Evolutionary conservation across 2,113 vertebrate genomes (phyloP), one percentile per base, ranked within the genome.

Genomic region (Turdus rufiventris): DNA sequence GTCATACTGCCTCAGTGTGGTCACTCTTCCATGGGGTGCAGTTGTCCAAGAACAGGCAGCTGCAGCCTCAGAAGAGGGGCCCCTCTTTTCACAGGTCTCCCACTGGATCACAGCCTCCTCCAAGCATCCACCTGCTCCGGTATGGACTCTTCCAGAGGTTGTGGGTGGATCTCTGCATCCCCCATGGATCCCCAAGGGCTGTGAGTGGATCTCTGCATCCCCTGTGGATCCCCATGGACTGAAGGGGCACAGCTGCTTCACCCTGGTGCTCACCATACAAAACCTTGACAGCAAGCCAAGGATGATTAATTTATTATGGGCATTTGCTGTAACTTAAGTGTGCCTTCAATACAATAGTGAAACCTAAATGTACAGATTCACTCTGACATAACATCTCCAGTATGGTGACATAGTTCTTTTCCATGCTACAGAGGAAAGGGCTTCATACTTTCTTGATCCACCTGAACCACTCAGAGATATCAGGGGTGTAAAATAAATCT

Each of bases 131-230:
- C 9, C 24, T 56, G 50, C 34, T 48, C 19, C 0, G 0, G 24
- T 15, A 8, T n/a, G 15, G 29, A 18, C 50, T 48, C 10, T 60
- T 38, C 24, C 29, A 40, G 5, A 6, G 68, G 14, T 18, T 73
- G 23, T 0, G 0, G 18, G 40, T 7, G n/a, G 4, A 24, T 56
- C 18, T 73, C 23, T 54, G 40, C 11, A 63, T 73, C 5, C 6
- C 14, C 28, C 0, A 0, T 63, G 50, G 8, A 15, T 26, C 29
- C 11, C 28, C 18, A 4, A 3, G n/a, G 58, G 23, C 58, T 28
- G 14, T 51, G 50, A 9, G 15, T 28, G 50, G 50, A 51, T 51
- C 50, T 28, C 25, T 51, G 50, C 50, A 51, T 51, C 25, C 26
- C 48, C 48, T 8, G 2, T 26, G 8, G 26, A 51, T 51, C 50